These are phyloP conservation scores for Platysteira castanea DNA, from an alignment of 2,113 vertebrate genomes.

Conservation along the genomic window DNA sequence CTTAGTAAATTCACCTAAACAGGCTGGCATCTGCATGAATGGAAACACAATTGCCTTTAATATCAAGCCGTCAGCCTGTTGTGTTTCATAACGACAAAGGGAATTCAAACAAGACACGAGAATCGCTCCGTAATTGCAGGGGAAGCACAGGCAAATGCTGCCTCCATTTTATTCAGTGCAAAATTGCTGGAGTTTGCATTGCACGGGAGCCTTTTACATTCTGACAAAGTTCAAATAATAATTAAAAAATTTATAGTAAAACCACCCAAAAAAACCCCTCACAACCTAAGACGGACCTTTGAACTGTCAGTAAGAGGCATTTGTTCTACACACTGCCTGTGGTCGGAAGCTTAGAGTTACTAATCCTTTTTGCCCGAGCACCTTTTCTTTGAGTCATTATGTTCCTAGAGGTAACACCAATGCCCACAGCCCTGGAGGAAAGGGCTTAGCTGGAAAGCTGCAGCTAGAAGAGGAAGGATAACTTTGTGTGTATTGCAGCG, in stretches of 20 bases:
- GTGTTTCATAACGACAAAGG: slow-evolving; percentile 41
- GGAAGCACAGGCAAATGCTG: background rate
- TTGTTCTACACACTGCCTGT: background rate
- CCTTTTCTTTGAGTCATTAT: background rate
- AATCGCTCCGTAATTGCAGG: slow-evolving; percentile 24
- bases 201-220: background rate
- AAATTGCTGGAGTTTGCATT: background rate
- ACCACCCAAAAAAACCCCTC: background rate
- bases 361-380: background rate
- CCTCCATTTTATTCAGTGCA: slow-evolving; percentile 37
- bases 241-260: background rate
- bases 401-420: background rate
- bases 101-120: slow-evolving; percentile 43
- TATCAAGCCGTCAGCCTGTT: slow-evolving; percentile 46
- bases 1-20: slow-evolving; percentile 66
- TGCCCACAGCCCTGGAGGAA: background rate
- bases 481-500: background rate
- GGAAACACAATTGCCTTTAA: slow-evolving; percentile 63
- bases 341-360: background rate
- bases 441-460: background rate
- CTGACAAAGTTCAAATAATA: background rate
- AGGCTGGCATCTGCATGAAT: slow-evolving; percentile 66
- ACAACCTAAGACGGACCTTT: background rate
- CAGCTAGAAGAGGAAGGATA: background rate
- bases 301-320: background rate